These are phyloP conservation scores for Siderastrea radians DNA, from an alignment of 92 coral and sea anemone species.

Conservation along the genomic window DNA sequence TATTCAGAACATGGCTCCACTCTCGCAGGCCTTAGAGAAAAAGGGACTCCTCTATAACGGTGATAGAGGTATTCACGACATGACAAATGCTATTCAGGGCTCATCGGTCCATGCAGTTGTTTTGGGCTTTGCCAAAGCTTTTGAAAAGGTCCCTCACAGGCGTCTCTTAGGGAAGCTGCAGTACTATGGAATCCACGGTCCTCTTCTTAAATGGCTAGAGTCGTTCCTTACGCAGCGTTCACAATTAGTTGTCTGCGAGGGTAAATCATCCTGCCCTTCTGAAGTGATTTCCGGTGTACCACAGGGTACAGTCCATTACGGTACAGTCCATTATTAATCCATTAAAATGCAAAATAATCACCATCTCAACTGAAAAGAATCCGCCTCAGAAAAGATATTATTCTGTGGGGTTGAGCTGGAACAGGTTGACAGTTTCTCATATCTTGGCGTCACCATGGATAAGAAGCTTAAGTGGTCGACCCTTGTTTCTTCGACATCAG, in stretches of 20 bases:
- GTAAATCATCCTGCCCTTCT: constrained; percentile 3
- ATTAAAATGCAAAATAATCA: not conserved
- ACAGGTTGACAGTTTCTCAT: constrained; percentile 49
- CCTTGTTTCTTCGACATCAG: constrained; percentile 36
- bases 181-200: constrained; percentile 9
- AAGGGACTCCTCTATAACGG: no score
- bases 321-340: no score
- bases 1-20: no score
- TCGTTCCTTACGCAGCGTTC: constrained; percentile 39
- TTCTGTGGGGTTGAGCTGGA: constrained; percentile 42
- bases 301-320: constrained; percentile 51
- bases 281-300: constrained; percentile 28
- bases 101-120: constrained; percentile 37
- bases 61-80: constrained; percentile 10
- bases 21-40: no score
- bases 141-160: constrained; percentile 11
- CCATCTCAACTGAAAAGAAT: constrained; percentile 6
- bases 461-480: constrained; percentile 48
- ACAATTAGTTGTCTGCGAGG: constrained; percentile 46
- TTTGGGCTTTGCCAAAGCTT: constrained; percentile 47
- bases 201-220: constrained; percentile 34
- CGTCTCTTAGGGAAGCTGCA: constrained; percentile 9
- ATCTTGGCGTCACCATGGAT: constrained; percentile 30
- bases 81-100: constrained; percentile 3
- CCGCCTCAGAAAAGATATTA: no score